These are phyloP conservation scores for Wasmannia auropunctata DNA, from an alignment of 1,140 invertebrate genomes.

Conservation along the genomic window DNA sequence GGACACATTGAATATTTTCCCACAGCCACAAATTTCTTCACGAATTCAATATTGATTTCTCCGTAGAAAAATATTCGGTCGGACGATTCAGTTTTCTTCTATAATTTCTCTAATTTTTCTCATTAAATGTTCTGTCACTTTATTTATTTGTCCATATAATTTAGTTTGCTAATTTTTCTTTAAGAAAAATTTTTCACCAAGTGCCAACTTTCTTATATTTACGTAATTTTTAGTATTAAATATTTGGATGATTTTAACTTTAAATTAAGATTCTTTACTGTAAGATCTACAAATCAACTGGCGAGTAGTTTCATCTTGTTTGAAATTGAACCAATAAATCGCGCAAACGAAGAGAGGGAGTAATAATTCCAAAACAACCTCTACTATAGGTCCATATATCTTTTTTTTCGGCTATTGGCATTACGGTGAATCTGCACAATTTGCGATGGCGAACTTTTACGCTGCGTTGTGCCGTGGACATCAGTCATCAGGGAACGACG, in stretches of 20 bases:
- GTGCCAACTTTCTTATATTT: neutral
- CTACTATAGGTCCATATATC: conserved; percentile 2
- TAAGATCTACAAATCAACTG: neutral
- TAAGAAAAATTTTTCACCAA: neutral
- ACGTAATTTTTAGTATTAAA: neutral
- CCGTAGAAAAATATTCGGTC: neutral
- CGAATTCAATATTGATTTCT: neutral
- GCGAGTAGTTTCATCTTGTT: neutral
- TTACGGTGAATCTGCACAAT: conserved; percentile 42
- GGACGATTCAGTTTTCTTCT: neutral
- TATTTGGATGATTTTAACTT: neutral
- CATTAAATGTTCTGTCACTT: neutral
- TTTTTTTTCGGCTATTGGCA: conserved; percentile 37
- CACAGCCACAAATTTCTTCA: neutral
- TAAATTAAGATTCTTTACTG: neutral
- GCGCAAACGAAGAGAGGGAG: neutral
- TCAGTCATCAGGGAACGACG: conserved; percentile 36
- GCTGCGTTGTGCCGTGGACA: conserved; percentile 32
- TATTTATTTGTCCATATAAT: neutral
- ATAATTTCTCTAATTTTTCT: neutral
- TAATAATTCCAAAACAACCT: neutral
- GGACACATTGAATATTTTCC: neutral
- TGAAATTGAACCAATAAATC: neutral
- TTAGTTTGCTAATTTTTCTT: neutral
- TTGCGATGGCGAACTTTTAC: conserved; percentile 42